Evolutionary conservation across 1,140 invertebrate species (phyloP).

Genomic region (Rhopalosiphum maidis): DNA sequence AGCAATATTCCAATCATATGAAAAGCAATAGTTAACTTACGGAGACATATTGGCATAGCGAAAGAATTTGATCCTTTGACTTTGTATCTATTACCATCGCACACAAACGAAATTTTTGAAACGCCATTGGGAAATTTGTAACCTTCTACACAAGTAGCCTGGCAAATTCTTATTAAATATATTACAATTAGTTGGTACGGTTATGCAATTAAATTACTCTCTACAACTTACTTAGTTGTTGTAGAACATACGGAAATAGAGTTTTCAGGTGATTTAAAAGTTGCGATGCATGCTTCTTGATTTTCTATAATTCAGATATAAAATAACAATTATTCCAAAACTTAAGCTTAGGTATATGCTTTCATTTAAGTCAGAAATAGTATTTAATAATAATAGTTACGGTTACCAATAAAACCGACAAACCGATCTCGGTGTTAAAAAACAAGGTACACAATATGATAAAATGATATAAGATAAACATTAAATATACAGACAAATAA

Average conservation of each 20-base stretch:
- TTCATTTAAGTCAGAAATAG: not conserved
- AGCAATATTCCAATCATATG: not conserved
- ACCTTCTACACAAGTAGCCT: conserved; percentile 66
- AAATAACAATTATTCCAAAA: not conserved
- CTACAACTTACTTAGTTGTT: not conserved
- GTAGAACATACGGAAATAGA: not conserved
- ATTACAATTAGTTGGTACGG: not conserved
- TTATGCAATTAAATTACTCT: not conserved
- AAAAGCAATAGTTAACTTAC: conserved; percentile 63
- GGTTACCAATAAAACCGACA: too few species aligned
- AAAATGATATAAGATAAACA: too few species aligned
- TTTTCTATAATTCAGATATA: not conserved
- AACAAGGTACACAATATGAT: not conserved
- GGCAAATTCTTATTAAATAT: conserved; percentile 64
- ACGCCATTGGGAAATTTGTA: conserved; percentile 71
- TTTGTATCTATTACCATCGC: conserved; percentile 68
- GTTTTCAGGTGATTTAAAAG: not conserved
- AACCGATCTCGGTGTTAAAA: not conserved
- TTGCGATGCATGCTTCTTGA: not conserved
- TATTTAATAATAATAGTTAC: not conserved
- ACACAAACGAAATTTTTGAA: conserved; percentile 65
- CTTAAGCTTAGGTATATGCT: not conserved
- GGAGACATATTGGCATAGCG: conserved; percentile 69
- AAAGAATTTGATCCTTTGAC: conserved; percentile 65
- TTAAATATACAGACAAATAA: too few species aligned